Base-by-base conservation (phyloP, 2,797 vertebrate genomes). In the Hyperoplus immaculatus region DNA sequence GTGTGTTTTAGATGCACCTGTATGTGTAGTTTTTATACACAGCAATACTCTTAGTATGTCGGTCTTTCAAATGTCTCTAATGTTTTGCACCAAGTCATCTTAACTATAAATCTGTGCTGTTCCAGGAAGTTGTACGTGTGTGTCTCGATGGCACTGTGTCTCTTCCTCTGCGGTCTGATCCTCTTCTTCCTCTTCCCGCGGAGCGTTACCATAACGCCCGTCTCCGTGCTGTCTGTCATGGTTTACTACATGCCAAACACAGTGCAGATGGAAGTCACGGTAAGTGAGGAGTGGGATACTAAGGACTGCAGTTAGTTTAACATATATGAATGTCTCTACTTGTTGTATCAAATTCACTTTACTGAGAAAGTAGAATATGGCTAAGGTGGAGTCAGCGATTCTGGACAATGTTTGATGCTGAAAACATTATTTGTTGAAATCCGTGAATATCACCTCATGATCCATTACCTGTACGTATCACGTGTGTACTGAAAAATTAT, bases 171-270 rank as follows among this genome's bases (percentile, higher is more conserved):
- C 51, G 89, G 89, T 13, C 89, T 96, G 59, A 86, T 95, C 72
- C 86, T 97, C 63, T 98, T 96, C 88, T 97, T 97, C 95, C 92
- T 98, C 56, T 97, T 97, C 83, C 97, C 97, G 0, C 96, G 96
- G 82, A 96, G 95, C 16, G 72, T 97, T 63, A 63, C 65, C 0
- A 59, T 97, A 64, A 89, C 92, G 2, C 94, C 96, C 0, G 91
- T 93, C 1, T 96, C 96, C 1, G 93, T 97, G 70, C 95, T 93
- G 75, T 96, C 95, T 1, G 96, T 95, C 50, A 77, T 88, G 0
- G 87, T 97, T 38, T 90, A 81, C 87, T 95, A 96, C 73, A 73
- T 49, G 36, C 69, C 81, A 0, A 0, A 54, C 0, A 49, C 21
- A 0, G 85, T 97, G 12, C 68, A 87, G 0, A 92, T 98, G 86